Percentiles rank a stretch among this genome's conserved stretches.
Conservation (phyloP, 2,797 vertebrate species). For the Anabas testudineus region DNA sequence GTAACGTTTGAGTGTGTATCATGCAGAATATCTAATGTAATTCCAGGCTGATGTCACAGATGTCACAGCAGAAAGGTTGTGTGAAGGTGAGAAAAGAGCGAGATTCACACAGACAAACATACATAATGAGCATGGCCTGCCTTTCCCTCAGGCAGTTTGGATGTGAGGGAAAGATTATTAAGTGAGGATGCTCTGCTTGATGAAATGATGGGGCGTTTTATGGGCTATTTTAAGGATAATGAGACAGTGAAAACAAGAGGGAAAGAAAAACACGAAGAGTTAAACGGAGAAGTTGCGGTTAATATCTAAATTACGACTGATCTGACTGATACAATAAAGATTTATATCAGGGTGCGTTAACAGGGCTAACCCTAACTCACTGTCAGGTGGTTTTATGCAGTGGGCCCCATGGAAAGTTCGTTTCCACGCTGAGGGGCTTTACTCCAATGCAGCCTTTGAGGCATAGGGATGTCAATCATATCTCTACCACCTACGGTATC, state of each 20-base stretch:
- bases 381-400: conserved; percentile 54
- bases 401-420: conserved; percentile 50
- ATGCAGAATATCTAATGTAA: conserved; percentile 57
- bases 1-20: conserved; percentile 48
- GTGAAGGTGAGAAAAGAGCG: conserved; percentile 47
- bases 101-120: conserved; percentile 59
- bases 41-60: conserved; percentile 34
- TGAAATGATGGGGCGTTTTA: conserved; percentile 46
- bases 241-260: conserved; percentile 23
- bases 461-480: conserved; percentile 65
- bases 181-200: conserved; percentile 30
- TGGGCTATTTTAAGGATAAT: conserved; percentile 31
- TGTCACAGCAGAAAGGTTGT: conserved; percentile 23
- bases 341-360: conserved; percentile 31
- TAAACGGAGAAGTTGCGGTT: no score
- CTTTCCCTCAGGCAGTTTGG: conserved; percentile 79
- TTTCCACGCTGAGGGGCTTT: conserved; percentile 27
- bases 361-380: conserved; percentile 24
- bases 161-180: conserved; percentile 50
- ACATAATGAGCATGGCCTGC: conserved; percentile 82
- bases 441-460: conserved; percentile 21
- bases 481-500: conserved; percentile 45
- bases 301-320: no score
- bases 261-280: conserved; percentile 20
- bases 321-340: conserved; percentile 18